phyloP scores from a whole-genome alignment of 2,113 vertebrate species.

The Cryptomyrus ogoouensis region DNA sequence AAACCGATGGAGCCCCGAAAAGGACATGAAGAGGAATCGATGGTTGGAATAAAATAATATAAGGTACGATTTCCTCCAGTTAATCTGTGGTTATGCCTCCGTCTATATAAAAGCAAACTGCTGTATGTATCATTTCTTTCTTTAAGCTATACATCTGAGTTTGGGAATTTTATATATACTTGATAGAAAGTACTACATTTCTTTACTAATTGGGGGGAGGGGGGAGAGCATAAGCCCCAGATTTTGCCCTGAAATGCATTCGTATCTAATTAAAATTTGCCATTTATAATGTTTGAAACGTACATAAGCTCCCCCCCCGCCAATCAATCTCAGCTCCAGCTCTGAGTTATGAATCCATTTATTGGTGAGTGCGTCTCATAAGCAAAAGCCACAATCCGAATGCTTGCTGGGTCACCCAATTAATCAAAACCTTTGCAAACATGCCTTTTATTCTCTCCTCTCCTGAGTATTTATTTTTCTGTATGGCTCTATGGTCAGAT shows the following conservation, averaged over 20 bases:
- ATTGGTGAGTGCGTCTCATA: background rate
- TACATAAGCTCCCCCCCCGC: background rate
- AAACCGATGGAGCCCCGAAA: background rate
- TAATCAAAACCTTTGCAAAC: background rate
- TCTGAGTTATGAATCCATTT: background rate
- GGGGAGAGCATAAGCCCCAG: background rate
- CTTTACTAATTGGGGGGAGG: background rate
- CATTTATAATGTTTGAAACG: background rate
- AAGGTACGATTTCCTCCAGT: background rate
- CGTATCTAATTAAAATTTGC: background rate
- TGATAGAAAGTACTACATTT: background rate
- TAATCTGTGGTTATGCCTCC: background rate
- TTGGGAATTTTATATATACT: background rate
- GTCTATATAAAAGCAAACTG: background rate
- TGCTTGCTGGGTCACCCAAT: background rate
- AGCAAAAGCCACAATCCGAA: background rate
- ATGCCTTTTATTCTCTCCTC: background rate
- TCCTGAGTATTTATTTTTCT: background rate
- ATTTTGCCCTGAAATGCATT: background rate
- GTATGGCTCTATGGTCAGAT: background rate
- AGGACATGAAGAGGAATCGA: background rate
- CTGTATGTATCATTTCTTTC: background rate
- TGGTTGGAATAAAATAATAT: background rate
- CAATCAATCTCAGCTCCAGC: background rate
- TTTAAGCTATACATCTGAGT: background rate